Conservation (phyloP, 2,797 vertebrate species). For the Hirundo rustica region DNA sequence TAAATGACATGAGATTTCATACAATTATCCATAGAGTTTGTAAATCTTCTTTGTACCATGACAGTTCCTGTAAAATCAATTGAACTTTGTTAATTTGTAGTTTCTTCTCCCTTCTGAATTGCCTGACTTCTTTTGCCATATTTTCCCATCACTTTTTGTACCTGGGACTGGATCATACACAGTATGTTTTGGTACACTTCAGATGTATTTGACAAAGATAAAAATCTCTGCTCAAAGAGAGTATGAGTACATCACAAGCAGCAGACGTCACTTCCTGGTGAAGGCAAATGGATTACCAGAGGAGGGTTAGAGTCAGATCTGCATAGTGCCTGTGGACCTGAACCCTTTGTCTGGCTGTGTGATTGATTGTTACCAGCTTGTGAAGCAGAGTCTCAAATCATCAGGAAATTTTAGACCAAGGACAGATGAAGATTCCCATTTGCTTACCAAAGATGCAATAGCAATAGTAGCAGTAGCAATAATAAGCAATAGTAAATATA, state of each 20-base stretch:
- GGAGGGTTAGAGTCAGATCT: not conserved
- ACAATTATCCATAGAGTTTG: not conserved
- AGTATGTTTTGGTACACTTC: not conserved
- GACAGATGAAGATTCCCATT: not conserved
- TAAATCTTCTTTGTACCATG: not conserved
- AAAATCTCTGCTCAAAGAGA: not conserved
- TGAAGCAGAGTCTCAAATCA: not conserved
- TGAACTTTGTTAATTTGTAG: not conserved
- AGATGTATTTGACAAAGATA: not conserved
- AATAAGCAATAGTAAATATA: not conserved
- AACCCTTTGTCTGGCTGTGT: not conserved
- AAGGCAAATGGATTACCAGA: not conserved
- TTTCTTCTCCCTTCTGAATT: not conserved
- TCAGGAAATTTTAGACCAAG: not conserved
- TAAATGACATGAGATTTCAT: not conserved
- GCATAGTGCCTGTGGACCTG: rapidly evolving
- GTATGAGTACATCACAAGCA: not conserved
- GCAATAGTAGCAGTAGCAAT: not conserved
- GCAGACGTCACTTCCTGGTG: not conserved
- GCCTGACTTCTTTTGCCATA: not conserved
- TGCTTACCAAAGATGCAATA: not conserved
- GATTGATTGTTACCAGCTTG: not conserved
- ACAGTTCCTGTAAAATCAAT: not conserved
- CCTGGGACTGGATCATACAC: not conserved
- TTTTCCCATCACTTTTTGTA: not conserved